A percentile compares a stretch with the other conserved stretches of the same genome.
These are phyloP conservation scores for Globodera ellingtonae DNA, from an alignment of 1,140 invertebrate genomes.

Conservation along the genomic window DNA sequence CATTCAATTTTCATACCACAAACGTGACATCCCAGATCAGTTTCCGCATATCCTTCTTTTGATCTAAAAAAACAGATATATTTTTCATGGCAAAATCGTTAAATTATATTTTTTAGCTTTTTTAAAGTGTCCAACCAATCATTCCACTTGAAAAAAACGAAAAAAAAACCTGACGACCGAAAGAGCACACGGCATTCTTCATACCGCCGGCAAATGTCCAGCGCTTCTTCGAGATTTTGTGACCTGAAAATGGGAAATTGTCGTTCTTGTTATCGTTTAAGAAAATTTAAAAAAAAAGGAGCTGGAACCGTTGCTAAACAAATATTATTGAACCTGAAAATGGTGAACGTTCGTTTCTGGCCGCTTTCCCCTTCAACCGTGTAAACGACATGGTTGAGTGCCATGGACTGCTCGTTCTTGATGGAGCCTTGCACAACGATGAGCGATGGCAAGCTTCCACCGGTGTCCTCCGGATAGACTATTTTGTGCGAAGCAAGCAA, in stretches of 20 bases:
- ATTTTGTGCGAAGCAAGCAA: slow-evolving; percentile 2
- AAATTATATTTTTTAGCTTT: not conserved
- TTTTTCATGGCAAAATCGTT: slow-evolving; percentile 16
- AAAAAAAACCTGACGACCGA: slow-evolving; percentile 40
- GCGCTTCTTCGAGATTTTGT: slow-evolving; percentile 35
- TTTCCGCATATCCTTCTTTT: slow-evolving; percentile 48
- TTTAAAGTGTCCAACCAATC: not conserved
- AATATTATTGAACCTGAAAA: not conserved
- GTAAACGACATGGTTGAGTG: slow-evolving; percentile 23
- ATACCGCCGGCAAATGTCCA: slow-evolving; percentile 53
- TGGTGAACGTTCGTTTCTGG: slow-evolving; percentile 14
- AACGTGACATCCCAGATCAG: slow-evolving; percentile 46
- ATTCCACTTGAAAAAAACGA: too few species aligned
- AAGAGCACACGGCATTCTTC: slow-evolving; percentile 54
- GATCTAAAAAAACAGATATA: slow-evolving; percentile 38
- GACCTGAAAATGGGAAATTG: too few species aligned
- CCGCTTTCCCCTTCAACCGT: not conserved
- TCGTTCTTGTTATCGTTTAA: too few species aligned
- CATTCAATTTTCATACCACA: not conserved
- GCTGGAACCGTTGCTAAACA: too few species aligned
- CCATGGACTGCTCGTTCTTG: not conserved
- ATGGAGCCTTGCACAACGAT: slow-evolving; percentile 22
- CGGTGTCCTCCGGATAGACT: slow-evolving; percentile 5
- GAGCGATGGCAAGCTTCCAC: not conserved
- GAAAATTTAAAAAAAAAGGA: too few species aligned